Evolutionary conservation across 2,888 invertebrate species (phyloP), one percentile per base, ranked within the genome.

Genomic region (Mechanitis mazaeus): DNA sequence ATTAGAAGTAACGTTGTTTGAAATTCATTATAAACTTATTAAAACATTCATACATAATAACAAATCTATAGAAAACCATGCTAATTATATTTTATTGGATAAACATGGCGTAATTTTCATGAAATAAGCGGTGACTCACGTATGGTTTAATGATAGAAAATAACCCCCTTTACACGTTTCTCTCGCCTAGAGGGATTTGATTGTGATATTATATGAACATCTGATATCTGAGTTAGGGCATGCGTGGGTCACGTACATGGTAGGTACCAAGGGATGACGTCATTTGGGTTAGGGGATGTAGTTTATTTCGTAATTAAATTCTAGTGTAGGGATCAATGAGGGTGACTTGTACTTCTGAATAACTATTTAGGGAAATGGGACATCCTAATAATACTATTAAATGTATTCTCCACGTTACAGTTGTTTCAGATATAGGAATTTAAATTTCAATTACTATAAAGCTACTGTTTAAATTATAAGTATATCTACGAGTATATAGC

Each of bases 81-180:
- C 7, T 42, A 9, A 42, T 11, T 42, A 6, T 6, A 31, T 50
- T 50, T 50, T n/a, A 31, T 9, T 11, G 31, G 50, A 50, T 11
- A 50, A 31, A 50, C 31, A 50, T 68, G 70, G 60, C 47, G 60
- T 45, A 61, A 65, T 68, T 55, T 59, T 53, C 45, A 65, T 64
- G 45, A 56, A 64, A 63, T 64, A 71, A 65, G 64, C 69, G 68
- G 64, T 66, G 64, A 68, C 74, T 71, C 77, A 77, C 77, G 77
- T 78, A 69, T 69, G 56, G 61, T 58, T 60, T 73, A 75, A 74
- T 74, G 67, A 66, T 71, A 69, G 71, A 72, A 77, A 75, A 50
- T 50, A 50, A 77, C 76, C 74, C 72, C 69, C 64, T 68, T 69
- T 72, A 71, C 67, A 69, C 70, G 71, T 63, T 63, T 72, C 69